Evolutionary conservation across 1,140 invertebrate genomes (phyloP).

Genomic region (Anastatus disparis): DNA sequence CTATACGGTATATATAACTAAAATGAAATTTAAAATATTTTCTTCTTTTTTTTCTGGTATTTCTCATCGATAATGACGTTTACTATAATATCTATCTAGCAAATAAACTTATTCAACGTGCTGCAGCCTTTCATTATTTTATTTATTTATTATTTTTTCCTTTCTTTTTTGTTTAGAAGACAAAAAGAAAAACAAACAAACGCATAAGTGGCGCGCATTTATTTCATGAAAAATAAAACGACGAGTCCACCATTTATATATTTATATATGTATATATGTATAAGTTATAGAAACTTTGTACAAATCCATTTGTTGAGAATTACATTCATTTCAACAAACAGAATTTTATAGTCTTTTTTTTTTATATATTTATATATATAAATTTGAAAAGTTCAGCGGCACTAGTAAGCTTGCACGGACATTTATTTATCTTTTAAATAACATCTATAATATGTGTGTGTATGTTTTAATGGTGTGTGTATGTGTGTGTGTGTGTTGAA

Average conservation of each 20-base stretch:
- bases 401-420: conserved; percentile 67
- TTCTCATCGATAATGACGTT: not conserved
- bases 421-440: conserved; percentile 54
- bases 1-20: not conserved
- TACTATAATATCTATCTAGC: too few species aligned
- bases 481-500: too few species aligned
- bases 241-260: conserved; percentile 24
- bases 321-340: conserved; percentile 24
- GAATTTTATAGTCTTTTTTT: conserved; percentile 7
- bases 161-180: too few species aligned
- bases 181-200: too few species aligned
- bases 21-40: not conserved
- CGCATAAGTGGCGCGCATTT: too few species aligned
- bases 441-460: conserved; percentile 33
- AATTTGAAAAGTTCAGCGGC: conserved; percentile 54
- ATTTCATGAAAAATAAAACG: conserved; percentile 38
- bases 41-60: too few species aligned
- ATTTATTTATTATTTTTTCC: too few species aligned
- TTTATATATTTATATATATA: too few species aligned
- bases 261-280: not conserved
- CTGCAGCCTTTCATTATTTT: conserved; percentile 10
- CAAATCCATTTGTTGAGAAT: conserved; percentile 28
- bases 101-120: not conserved
- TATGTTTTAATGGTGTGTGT: too few species aligned
- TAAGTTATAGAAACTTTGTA: conserved; percentile 35